These are phyloP conservation scores for Nymphalis io DNA, from an alignment of 1,140 invertebrate genomes.

Conservation along the genomic window DNA sequence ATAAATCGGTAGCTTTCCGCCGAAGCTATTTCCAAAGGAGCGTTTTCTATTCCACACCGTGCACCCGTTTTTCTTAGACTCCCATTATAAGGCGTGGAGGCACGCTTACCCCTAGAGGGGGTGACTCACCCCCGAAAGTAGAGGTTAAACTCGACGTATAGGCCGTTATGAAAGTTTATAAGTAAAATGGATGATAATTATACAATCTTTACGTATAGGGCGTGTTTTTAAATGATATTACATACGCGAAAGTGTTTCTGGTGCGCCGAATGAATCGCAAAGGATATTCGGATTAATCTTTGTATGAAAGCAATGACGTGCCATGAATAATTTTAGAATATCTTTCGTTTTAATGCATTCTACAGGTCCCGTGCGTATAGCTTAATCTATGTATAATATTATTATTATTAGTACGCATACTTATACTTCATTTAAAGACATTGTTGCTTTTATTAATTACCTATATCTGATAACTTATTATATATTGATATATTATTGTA, in stretches of 20 bases:
- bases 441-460: too few species aligned
- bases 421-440: too few species aligned
- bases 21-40: constrained; percentile 79
- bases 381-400: too few species aligned
- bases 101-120: constrained; percentile 43
- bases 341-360: background rate
- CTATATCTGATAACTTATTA: too few species aligned
- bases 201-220: constrained; percentile 70
- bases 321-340: constrained; percentile 33
- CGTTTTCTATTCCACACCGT: constrained; percentile 78
- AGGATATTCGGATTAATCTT: constrained; percentile 43
- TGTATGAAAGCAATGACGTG: constrained; percentile 23
- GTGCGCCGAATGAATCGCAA: constrained; percentile 36
- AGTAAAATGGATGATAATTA: constrained; percentile 81
- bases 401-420: too few species aligned
- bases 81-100: constrained; percentile 71
- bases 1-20: constrained; percentile 80
- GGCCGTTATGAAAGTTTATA: constrained; percentile 80
- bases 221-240: constrained; percentile 71
- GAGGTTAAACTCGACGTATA: constrained; percentile 80
- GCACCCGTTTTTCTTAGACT: constrained; percentile 79
- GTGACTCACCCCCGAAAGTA: constrained; percentile 64
- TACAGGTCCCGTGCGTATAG: background rate
- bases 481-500: background rate
- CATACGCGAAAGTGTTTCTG: constrained; percentile 57